Conservation (phyloP, 2,888 invertebrate species). For the Xestia c-nigrum region DNA sequence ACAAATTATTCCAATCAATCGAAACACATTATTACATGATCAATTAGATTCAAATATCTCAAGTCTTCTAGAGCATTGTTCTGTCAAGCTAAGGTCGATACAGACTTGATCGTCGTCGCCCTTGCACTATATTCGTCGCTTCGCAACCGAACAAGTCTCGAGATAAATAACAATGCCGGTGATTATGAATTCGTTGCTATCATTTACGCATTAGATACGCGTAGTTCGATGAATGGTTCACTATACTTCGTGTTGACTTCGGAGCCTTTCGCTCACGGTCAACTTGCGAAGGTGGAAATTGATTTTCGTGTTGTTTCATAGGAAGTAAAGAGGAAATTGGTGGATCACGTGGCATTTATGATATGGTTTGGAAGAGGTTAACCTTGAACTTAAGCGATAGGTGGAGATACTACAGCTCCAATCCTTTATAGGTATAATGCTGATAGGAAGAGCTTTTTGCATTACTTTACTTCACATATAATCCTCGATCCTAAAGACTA, state of each 20-base stretch:
- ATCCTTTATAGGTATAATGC: neutral
- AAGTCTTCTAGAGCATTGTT: conserved; percentile 66
- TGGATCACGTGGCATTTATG: neutral
- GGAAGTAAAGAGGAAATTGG: conserved; percentile 9
- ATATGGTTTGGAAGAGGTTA: neutral
- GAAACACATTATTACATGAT: conserved; percentile 57
- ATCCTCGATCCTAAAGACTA: neutral
- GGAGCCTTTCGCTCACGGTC: conserved; percentile 46
- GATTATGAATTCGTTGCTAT: conserved; percentile 77
- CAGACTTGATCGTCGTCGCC: conserved; percentile 62
- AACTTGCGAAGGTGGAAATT: conserved; percentile 17
- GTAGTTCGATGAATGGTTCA: conserved; percentile 56
- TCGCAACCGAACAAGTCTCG: conserved; percentile 70
- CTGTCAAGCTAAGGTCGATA: conserved; percentile 67
- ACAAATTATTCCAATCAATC: conserved; percentile 51
- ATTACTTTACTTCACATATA: neutral
- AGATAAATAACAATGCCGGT: conserved; percentile 72
- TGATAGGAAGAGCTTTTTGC: neutral
- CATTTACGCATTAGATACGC: conserved; percentile 75
- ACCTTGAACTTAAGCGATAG: neutral
- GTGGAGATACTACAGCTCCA: neutral
- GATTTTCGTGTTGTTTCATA: conserved; percentile 2
- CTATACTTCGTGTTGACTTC: conserved; percentile 22
- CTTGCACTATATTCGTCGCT: conserved; percentile 78
- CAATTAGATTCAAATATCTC: conserved; percentile 56